Base-by-base conservation (phyloP, 2,113 vertebrate genomes). In the Salvelinus namaycush region DNA sequence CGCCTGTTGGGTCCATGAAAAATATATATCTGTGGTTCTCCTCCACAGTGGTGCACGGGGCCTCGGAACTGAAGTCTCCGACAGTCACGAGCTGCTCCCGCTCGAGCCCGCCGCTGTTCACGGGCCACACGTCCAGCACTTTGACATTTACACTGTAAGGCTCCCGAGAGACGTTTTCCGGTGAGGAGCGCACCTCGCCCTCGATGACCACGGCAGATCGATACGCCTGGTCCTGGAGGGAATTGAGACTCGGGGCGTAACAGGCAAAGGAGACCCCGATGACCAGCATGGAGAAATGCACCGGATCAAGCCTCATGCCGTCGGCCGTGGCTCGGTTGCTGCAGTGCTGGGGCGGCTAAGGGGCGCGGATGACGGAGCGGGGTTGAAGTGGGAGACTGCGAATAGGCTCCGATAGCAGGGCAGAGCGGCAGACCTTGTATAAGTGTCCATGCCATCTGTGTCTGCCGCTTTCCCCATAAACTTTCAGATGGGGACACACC, bases 271-370 rank as follows among this genome's bases (percentile, higher is more conserved):
- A 97, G 85, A 97, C 96, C 92, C 97, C 96, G 92, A 96, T 95
- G 94, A 97, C 95, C 94, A 97, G 96, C 96, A 97, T 95, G 93
- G 95, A 96, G 93, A 97, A 95, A 93, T 96, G 95, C 89, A 95
- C 92, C 92, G 95, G 95, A 95, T 96, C 96, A 94, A 96, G 96
- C 96, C 96, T 97, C 96, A 96, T 97, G 95, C 96, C 96, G 95
- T 95, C 95, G 95, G 93, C 95, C 94, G 86, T 92, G 92, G 92
- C 92, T 90, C 89, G 85, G 94, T 91, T 93, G 95, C 93, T 93
- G 91, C 92, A 93, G 92, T 93, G 93, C 90, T 91, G 86, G 71
- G 76, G 87, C 83, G 79, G 83, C 74, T 77, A 89, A 87, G 91
- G 90, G 91, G 89, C 87, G 90, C 73, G 73, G 86, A 76, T 75